phyloP scores from a whole-genome alignment of 1,140 invertebrate genomes.

The Euura lappo region DNA sequence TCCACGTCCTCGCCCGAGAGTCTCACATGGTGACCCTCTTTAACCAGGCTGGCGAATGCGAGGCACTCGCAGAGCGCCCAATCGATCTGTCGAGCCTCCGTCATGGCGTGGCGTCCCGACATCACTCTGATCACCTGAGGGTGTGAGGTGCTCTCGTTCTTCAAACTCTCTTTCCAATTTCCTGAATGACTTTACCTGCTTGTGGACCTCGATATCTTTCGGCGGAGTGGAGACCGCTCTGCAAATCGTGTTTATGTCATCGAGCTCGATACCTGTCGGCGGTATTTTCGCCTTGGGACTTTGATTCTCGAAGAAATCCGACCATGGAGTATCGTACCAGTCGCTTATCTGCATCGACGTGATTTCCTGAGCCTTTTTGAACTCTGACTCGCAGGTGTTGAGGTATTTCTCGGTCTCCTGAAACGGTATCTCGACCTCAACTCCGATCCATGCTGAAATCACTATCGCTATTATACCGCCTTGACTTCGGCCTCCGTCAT shows the following conservation, averaged over 20 bases:
- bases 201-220: conserved; percentile 63
- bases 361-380: conserved; percentile 71
- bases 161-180: too few species aligned
- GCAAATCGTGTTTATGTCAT: conserved; percentile 51
- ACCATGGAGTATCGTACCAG: conserved; percentile 90
- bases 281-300: conserved; percentile 64
- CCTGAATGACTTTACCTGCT: conserved; percentile 45
- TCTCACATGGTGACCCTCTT: conserved; percentile 66
- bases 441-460: conserved; percentile 36
- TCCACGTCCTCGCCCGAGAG: conserved; percentile 89
- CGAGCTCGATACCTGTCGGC: conserved; percentile 33
- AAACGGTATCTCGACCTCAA: conserved; percentile 65
- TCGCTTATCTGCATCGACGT: conserved; percentile 73
- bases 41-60: conserved; percentile 79
- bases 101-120: conserved; percentile 71
- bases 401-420: conserved; percentile 50
- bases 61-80: conserved; percentile 88
- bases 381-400: conserved; percentile 73
- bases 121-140: conserved; percentile 64
- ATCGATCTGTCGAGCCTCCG: conserved; percentile 71
- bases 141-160: too few species aligned
- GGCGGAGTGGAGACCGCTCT: conserved; percentile 71
- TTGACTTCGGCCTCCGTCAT: conserved; percentile 76
- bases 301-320: conserved; percentile 65
- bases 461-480: conserved; percentile 46